A percentile compares a stretch with the other conserved stretches of the same genome.
Evolutionary conservation across 1,140 invertebrate genomes (phyloP).

Genomic region (Belonocnema kinseyi): DNA sequence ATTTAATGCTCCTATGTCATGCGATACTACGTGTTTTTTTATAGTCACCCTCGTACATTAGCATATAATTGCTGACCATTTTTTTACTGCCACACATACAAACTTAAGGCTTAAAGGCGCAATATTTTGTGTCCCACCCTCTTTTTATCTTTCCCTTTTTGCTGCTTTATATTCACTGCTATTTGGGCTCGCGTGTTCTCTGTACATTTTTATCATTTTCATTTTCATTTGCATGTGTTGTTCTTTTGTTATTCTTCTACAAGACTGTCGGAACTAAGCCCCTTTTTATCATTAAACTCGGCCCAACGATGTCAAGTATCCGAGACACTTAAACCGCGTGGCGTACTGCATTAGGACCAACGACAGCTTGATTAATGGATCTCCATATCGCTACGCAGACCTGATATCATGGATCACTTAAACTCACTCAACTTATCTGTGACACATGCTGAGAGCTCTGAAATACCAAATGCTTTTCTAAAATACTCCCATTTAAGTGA

Average conservation of each 20-base stretch:
- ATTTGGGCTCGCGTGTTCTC: not conserved
- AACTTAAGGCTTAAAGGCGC: too few species aligned
- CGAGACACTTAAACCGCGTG: conserved; percentile 19
- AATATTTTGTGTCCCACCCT: too few species aligned
- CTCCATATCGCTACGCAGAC: conserved; percentile 27
- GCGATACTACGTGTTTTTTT: too few species aligned
- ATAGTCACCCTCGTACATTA: too few species aligned
- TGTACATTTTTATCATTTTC: not conserved
- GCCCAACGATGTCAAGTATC: not conserved
- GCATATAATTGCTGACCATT: too few species aligned
- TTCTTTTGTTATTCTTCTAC: not conserved
- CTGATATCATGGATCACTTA: conserved; percentile 22
- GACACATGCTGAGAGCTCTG: not conserved
- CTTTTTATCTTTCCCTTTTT: not conserved
- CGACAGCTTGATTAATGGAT: conserved; percentile 26
- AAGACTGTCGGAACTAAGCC: not conserved
- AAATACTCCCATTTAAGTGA: conserved; percentile 10
- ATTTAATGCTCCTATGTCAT: too few species aligned
- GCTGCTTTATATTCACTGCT: not conserved
- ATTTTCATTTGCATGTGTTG: conserved; percentile 1
- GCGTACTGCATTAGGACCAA: conserved; percentile 7
- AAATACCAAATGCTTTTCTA: not conserved
- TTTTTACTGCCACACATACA: too few species aligned
- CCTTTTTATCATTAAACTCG: conserved; percentile 30
- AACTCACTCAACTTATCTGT: conserved; percentile 19